A percentile compares a stretch with the other conserved stretches of the same genome.
Evolutionary conservation across 2,888 invertebrate species (phyloP).

Genomic region (Leistus spinibarbis): DNA sequence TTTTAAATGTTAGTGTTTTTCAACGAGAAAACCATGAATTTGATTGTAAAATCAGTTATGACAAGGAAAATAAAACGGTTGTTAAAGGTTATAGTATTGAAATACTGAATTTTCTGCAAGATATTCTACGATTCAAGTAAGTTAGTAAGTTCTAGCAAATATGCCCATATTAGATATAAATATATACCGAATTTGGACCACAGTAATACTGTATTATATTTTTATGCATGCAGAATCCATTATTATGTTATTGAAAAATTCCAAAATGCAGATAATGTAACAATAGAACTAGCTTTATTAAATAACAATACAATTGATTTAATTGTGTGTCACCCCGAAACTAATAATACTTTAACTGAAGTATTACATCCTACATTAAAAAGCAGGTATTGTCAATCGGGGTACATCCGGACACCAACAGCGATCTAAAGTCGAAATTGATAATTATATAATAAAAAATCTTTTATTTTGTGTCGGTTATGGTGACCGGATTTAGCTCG

Average conservation of each 20-base stretch:
- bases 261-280: not conserved
- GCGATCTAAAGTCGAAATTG: too few relatives aligned
- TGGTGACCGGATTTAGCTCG: too few relatives aligned
- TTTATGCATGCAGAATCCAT: slow-evolving; percentile 15
- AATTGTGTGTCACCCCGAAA: slow-evolving; percentile 29
- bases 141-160: too few relatives aligned
- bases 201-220: too few relatives aligned
- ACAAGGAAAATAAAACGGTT: slow-evolving; percentile 10
- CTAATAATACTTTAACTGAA: slow-evolving; percentile 24
- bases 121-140: slow-evolving; percentile 30
- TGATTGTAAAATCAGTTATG: slow-evolving; percentile 26
- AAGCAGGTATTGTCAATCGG: slow-evolving; percentile 21
- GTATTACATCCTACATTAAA: slow-evolving; percentile 23
- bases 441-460: too few relatives aligned
- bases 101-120: slow-evolving; percentile 16
- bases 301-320: slow-evolving; percentile 29
- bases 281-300: slow-evolving; percentile 15
- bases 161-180: too few relatives aligned
- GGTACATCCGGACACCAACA: not conserved
- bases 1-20: slow-evolving; percentile 23
- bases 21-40: slow-evolving; percentile 28
- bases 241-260: slow-evolving; percentile 18
- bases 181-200: too few relatives aligned
- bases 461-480: too few relatives aligned
- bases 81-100: slow-evolving; percentile 28